Evolutionary conservation across 2,113 vertebrate species (phyloP).

Genomic region (Bos taurus): ARS-UCD2.0 NC_037331.1:50201501-50202000

Average conservation of each 20-base stretch:
- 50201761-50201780: neutral
- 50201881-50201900: neutral
- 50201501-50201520: neutral
- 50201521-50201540: neutral
- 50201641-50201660: neutral
- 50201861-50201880: neutral
- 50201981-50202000: neutral
- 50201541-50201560: neutral
- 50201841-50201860: neutral
- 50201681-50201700: neutral
- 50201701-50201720: neutral
- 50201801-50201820: neutral
- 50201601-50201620: constrained; percentile 20
- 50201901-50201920: neutral
- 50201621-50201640: neutral
- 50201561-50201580: neutral
- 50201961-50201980: neutral
- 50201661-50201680: neutral
- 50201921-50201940: neutral
- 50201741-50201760: neutral
- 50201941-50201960: neutral
- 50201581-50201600: neutral
- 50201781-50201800: neutral
- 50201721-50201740: neutral
- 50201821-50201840: neutral